Base-by-base conservation (phyloP, 2,888 invertebrate species). In the Drosophila helvetica region DNA sequence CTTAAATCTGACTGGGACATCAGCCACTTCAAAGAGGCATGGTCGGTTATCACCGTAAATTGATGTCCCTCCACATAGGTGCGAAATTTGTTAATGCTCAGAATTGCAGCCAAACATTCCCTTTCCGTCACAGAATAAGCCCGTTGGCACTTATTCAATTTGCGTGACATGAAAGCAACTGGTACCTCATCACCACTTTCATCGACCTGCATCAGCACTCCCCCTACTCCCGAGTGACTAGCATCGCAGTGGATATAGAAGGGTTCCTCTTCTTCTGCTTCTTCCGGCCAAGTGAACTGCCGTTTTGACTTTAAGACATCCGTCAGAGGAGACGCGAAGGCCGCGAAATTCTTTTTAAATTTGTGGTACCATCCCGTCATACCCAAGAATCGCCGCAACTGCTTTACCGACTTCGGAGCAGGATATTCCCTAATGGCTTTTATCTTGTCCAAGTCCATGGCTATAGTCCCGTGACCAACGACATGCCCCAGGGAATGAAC, bases 1-100 rank as follows among this genome's bases (percentile, higher is more conserved):
- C 56, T 30, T 5, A 61, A 17, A 27, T 61, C 56, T 0, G 45
- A 19, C 22, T 61, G 46, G 2, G 51, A 56, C 60, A 65, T 65
- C 4, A 65, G 19, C 65, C 50, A 61, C 18, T 66, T 66, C 33
- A 66, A 25, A 0, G 65, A 58, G 2, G 57, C 57, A 30, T 58
- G 50, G 18, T 68, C 58, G 8, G 58, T 58, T 8, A 55, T 25
- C 3, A 60, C 45, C 1, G 42, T 61, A 12, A 66, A 56, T 0
- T 51, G 19, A 25, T 67, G 66, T 1, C 47, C 66, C 42, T 67
- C 60, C 0, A 67, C 47, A 30, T 57, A 67, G 0, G 57, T 10
- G 15, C 45, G n/a, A 43, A 62, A 53, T 12, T 67, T 56, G 10
- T 62, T 50, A 10, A 67, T 22, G 9, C 33, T 18, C 1, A 57